A percentile compares a stretch with the other conserved stretches of the same genome.
These are phyloP conservation scores for Synanthedon myopaeformis DNA, from an alignment of 2,888 invertebrate species.

Conservation along the genomic window DNA sequence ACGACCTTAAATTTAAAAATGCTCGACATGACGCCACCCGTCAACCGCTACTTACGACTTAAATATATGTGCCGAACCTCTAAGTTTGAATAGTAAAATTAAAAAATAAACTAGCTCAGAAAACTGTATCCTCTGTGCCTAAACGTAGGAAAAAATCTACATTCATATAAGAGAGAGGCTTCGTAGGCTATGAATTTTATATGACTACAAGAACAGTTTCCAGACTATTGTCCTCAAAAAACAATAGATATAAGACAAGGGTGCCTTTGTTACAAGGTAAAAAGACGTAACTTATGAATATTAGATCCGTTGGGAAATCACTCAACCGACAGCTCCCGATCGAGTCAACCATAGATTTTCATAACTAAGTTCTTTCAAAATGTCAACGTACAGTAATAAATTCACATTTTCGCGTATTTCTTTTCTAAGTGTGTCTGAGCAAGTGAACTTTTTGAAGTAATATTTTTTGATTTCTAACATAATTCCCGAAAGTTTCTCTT, in stretches of 20 bases:
- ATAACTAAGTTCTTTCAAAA: slow-evolving; percentile 19
- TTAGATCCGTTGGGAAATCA: slow-evolving; percentile 40
- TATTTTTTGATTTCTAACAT: too few relatives aligned
- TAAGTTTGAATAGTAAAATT: too few relatives aligned
- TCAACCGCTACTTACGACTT: too few relatives aligned
- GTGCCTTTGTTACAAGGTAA: not conserved
- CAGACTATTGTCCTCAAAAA: not conserved
- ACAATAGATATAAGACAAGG: not conserved
- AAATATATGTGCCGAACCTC: too few relatives aligned
- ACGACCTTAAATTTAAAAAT: too few relatives aligned
- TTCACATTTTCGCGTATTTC: not conserved
- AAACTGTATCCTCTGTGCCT: too few relatives aligned
- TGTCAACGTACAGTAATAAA: not conserved
- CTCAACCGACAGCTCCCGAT: slow-evolving; percentile 28
- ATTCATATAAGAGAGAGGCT: not conserved
- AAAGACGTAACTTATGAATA: slow-evolving; percentile 2
- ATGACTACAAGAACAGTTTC: not conserved
- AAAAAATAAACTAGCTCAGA: too few relatives aligned
- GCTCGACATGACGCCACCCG: too few relatives aligned
- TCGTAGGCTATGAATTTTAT: not conserved
- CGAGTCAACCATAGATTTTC: slow-evolving; percentile 34
- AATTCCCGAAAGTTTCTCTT: too few relatives aligned
- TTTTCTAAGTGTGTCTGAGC: too few relatives aligned
- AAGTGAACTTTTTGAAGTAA: too few relatives aligned
- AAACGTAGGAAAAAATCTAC: too few relatives aligned